Conservation (phyloP, 2,113 vertebrate genomes). For the Hoplias malabaricus region DNA sequence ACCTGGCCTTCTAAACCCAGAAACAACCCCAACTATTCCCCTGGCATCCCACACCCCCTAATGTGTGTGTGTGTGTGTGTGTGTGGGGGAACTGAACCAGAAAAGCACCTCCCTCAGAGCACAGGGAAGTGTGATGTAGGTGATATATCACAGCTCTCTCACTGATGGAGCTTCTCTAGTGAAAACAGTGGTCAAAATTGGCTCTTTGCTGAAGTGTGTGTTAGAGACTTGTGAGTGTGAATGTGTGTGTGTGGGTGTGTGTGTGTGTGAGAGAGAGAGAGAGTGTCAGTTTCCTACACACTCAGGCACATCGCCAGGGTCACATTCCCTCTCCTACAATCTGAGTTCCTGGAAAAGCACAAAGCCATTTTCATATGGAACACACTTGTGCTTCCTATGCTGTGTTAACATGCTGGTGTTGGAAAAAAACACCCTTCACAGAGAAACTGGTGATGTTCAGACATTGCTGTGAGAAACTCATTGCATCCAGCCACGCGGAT, state of each 20-base stretch:
- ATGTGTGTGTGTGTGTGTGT: slow-evolving; percentile 17
- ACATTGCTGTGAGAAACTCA: no score
- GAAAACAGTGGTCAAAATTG: background rate
- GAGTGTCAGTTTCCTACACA: background rate
- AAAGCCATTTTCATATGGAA: slow-evolving; percentile 1
- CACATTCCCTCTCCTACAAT: background rate
- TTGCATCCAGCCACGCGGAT: no score
- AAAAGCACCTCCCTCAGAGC: background rate
- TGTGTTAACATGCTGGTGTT: no score
- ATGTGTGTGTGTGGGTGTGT: background rate
- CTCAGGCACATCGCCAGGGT: background rate
- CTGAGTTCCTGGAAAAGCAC: background rate
- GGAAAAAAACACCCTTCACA: no score
- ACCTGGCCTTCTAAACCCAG: slow-evolving; percentile 13
- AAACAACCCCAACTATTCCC: background rate
- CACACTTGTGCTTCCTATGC: no score
- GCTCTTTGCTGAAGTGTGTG: background rate
- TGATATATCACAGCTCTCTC: background rate
- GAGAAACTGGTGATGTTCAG: no score
- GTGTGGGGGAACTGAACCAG: background rate
- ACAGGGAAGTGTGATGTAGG: background rate
- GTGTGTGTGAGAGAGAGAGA: background rate
- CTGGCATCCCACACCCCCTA: background rate
- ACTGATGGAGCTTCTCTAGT: background rate
- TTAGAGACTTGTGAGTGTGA: slow-evolving; percentile 21